Conservation (phyloP, 2,797 vertebrate species). For the Falco concolor region DNA sequence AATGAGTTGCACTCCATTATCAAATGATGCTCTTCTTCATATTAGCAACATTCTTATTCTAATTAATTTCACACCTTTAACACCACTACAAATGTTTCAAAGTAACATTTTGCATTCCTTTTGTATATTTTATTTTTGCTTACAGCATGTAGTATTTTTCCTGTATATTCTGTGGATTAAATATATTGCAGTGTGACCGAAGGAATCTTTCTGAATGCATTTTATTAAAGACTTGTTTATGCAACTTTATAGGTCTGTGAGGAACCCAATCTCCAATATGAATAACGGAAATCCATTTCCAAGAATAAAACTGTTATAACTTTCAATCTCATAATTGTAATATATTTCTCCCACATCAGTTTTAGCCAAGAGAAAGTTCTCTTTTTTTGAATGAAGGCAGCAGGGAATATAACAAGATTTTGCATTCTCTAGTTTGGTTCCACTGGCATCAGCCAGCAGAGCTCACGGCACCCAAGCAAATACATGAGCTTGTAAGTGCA, state of each 20-base stretch:
- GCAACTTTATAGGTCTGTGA: not conserved
- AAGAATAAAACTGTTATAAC: not conserved
- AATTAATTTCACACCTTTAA: not conserved
- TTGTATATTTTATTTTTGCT: not conserved
- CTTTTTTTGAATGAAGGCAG: not conserved
- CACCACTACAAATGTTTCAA: not conserved
- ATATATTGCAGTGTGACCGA: not conserved
- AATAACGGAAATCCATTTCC: constrained; percentile 3
- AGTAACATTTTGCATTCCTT: not conserved
- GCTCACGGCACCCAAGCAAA: not conserved
- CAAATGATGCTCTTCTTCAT: not conserved
- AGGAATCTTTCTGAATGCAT: not conserved
- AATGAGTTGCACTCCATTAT: not conserved
- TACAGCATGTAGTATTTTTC: not conserved
- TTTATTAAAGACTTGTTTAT: not conserved
- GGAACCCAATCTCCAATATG: not conserved
- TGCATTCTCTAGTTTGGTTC: not conserved
- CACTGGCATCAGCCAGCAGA: not conserved
- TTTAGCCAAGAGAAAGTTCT: not conserved
- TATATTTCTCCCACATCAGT: not conserved
- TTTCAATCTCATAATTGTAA: not conserved
- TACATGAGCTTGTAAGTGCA: not conserved
- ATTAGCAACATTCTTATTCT: not conserved
- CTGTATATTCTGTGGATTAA: not conserved
- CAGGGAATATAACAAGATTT: not conserved